These are phyloP conservation scores for Ptychochromis oligacanthus DNA, from an alignment of 2,113 vertebrate genomes.

Conservation along the genomic window DNA sequence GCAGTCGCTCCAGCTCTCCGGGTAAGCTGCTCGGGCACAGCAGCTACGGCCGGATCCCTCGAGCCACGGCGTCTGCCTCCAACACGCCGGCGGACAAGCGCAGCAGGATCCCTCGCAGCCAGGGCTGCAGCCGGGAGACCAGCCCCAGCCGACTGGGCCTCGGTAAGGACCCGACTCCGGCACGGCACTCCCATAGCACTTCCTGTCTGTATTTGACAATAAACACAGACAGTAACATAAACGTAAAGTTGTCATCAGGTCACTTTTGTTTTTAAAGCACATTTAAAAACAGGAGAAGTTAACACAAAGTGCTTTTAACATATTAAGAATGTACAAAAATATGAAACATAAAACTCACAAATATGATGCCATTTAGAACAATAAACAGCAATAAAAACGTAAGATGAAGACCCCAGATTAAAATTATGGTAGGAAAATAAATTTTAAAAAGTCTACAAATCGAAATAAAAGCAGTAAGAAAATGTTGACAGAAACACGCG, in stretches of 20 bases:
- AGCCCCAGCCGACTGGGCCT: conserved; percentile 93
- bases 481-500: too few species aligned
- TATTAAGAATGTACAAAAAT: background rate
- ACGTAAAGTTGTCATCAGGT: too few species aligned
- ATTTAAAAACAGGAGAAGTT: background rate
- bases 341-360: background rate
- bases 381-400: background rate
- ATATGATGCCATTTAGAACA: background rate
- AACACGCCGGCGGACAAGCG: conserved; percentile 86
- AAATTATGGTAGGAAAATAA: too few species aligned
- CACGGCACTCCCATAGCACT: background rate
- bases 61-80: conserved; percentile 80
- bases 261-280: background rate
- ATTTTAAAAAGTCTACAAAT: too few species aligned
- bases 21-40: conserved; percentile 91
- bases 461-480: too few species aligned
- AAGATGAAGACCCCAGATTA: too few species aligned
- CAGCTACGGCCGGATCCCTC: conserved; percentile 85
- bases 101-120: conserved; percentile 93
- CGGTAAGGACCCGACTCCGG: conserved; percentile 81
- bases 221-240: too few species aligned
- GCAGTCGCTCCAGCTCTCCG: conserved; percentile 95
- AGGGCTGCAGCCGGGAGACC: conserved; percentile 97
- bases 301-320: background rate
- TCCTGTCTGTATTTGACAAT: accelerated